Conservation (phyloP, 2,797 vertebrate genomes). For the Cottoperca gobio region DNA sequence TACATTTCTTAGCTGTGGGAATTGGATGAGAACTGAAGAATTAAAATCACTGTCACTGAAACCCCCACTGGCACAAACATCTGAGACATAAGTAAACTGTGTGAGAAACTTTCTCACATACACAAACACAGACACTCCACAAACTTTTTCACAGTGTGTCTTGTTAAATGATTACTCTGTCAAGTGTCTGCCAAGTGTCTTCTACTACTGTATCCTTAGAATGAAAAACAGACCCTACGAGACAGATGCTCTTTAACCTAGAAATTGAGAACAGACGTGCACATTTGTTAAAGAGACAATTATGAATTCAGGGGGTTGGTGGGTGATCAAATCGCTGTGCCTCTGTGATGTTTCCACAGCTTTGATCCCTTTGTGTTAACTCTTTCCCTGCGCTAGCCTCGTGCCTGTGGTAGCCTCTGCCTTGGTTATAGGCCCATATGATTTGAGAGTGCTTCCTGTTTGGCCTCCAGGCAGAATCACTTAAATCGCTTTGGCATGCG, state of each 20-base stretch:
- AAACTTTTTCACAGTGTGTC: constrained; percentile 41
- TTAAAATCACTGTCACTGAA: not conserved
- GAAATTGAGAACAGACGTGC: constrained; percentile 56
- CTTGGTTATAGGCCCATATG: constrained; percentile 34
- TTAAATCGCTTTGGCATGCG: constrained; percentile 68
- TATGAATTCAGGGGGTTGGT: constrained; percentile 67
- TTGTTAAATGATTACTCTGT: constrained; percentile 44
- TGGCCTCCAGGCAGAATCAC: constrained; percentile 49
- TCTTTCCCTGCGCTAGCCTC: constrained; percentile 54
- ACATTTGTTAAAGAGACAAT: constrained; percentile 71
- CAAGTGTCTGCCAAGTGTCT: constrained; percentile 18
- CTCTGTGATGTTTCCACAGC: constrained; percentile 75
- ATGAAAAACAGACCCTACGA: constrained; percentile 22
- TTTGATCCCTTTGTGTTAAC: constrained; percentile 75
- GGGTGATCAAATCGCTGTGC: constrained; percentile 65
- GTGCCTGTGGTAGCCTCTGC: constrained; percentile 14
- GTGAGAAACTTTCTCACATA: constrained; percentile 27
- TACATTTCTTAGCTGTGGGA: not conserved
- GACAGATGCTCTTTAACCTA: constrained; percentile 56
- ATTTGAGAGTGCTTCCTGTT: constrained; percentile 53
- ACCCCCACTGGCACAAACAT: not conserved
- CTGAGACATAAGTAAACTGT: not conserved
- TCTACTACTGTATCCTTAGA: not conserved
- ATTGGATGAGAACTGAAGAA: not conserved
- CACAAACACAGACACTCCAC: constrained; percentile 35